Percentiles rank a stretch among this genome's conserved stretches.
These are phyloP conservation scores for Liasis olivaceus DNA, from an alignment of 2,797 vertebrate species.

Conservation along the genomic window DNA sequence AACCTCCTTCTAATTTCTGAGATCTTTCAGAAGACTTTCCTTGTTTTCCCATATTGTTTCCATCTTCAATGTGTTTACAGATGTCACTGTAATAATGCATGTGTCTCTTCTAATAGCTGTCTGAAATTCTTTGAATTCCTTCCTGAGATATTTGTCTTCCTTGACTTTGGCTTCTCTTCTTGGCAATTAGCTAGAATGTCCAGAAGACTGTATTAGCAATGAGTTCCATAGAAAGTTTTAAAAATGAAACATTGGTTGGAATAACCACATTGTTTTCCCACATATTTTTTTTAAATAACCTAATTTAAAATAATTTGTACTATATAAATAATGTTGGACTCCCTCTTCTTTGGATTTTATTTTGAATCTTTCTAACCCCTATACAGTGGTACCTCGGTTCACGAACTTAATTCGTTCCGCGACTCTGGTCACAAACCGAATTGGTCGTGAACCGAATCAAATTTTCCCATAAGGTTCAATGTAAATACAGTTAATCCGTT, in stretches of 20 bases:
- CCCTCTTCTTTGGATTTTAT: neutral
- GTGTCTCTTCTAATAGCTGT: neutral
- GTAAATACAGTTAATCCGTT: no score
- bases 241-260: neutral
- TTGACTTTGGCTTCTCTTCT: neutral
- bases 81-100: neutral
- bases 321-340: neutral
- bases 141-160: neutral
- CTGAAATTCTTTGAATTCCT: neutral
- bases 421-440: no score
- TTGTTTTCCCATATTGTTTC: neutral
- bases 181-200: neutral
- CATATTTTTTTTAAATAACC: neutral
- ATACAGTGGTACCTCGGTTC: neutral
- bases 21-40: neutral
- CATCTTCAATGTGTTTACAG: neutral
- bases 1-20: neutral
- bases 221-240: neutral
- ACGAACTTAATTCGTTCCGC: no score
- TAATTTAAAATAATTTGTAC: neutral
- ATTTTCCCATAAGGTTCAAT: no score
- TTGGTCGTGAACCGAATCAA: no score
- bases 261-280: neutral
- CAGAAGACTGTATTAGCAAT: neutral
- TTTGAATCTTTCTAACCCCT: neutral